phyloP scores from a whole-genome alignment of 2,797 vertebrate species.

The Pseudopleuronectes americanus region DNA sequence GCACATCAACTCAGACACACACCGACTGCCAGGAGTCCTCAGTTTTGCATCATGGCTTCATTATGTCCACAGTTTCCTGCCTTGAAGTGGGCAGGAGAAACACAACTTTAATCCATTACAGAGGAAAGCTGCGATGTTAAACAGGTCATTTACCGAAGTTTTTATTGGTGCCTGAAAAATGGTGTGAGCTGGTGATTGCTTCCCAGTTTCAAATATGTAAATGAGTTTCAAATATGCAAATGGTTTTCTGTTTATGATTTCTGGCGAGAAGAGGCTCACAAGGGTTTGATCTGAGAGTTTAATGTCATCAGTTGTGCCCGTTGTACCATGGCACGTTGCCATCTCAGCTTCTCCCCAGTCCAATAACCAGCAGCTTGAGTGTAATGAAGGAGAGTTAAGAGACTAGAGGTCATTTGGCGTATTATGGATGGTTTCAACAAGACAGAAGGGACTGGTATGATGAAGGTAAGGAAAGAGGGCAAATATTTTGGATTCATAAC shows the following conservation, averaged over 20 bases:
- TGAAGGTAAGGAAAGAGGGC: constrained; percentile 33
- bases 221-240: constrained; percentile 70
- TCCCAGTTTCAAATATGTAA: constrained; percentile 69
- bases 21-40: constrained; percentile 56
- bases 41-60: constrained; percentile 65
- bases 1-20: constrained; percentile 68
- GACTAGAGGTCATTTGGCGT: constrained; percentile 76
- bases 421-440: constrained; percentile 70
- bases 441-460: constrained; percentile 49
- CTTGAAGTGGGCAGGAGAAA: constrained; percentile 59
- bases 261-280: constrained; percentile 61
- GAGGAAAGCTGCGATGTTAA: constrained; percentile 63
- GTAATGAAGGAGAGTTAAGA: constrained; percentile 75
- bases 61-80: constrained; percentile 62
- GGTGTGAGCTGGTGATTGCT: constrained; percentile 59
- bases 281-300: constrained; percentile 76
- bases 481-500: constrained; percentile 52
- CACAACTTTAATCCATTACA: constrained; percentile 60
- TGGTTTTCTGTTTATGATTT: constrained; percentile 68
- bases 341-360: constrained; percentile 63
- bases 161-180: constrained; percentile 71
- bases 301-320: constrained; percentile 75
- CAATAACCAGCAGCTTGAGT: constrained; percentile 76
- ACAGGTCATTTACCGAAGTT: constrained; percentile 67
- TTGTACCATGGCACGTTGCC: constrained; percentile 71